These are phyloP conservation scores for Digitonthophagus gazella DNA, from an alignment of 2,888 invertebrate genomes.

Conservation along the genomic window DNA sequence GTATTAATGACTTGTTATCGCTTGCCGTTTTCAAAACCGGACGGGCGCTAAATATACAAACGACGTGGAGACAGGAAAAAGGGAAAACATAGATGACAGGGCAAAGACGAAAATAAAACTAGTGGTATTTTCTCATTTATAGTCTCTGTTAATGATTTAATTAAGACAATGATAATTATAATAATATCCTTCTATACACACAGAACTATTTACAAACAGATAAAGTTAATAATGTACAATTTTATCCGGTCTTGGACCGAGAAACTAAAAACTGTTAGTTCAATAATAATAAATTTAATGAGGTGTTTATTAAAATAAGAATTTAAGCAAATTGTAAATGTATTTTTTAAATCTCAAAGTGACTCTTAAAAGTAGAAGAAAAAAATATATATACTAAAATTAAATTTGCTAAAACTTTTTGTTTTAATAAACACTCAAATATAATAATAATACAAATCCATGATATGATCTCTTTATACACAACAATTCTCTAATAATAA, in stretches of 20 bases:
- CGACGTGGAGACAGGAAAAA: slow-evolving; percentile 32
- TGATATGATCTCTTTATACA: slow-evolving; percentile 52
- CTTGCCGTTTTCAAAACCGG: slow-evolving; percentile 33
- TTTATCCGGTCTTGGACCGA: slow-evolving; percentile 42
- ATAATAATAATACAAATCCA: slow-evolving; percentile 48
- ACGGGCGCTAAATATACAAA: slow-evolving; percentile 23
- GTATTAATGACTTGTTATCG: slow-evolving; percentile 38
- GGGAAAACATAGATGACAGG: slow-evolving; percentile 32
- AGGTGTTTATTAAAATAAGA: neutral
- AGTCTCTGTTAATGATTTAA: slow-evolving; percentile 54
- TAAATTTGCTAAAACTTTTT: slow-evolving; percentile 36
- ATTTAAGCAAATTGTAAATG: neutral
- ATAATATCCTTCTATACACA: slow-evolving; percentile 54
- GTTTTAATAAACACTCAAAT: slow-evolving; percentile 39
- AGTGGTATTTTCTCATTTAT: slow-evolving; percentile 39
- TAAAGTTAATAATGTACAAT: slow-evolving; percentile 49
- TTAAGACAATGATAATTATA: slow-evolving; percentile 54
- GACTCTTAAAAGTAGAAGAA: neutral
- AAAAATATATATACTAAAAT: neutral
- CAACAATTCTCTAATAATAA: slow-evolving; percentile 46
- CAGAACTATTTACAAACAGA: slow-evolving; percentile 55
- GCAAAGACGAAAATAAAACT: slow-evolving; percentile 31
- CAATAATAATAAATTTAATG: slow-evolving; percentile 28
- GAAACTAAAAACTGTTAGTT: slow-evolving; percentile 38
- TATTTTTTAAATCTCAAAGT: neutral